Percentiles rank a stretch among this genome's conserved stretches.
These are phyloP conservation scores for Papio anubis DNA, from an alignment of 2,113 vertebrate species.

Conservation along the genomic window DNA sequence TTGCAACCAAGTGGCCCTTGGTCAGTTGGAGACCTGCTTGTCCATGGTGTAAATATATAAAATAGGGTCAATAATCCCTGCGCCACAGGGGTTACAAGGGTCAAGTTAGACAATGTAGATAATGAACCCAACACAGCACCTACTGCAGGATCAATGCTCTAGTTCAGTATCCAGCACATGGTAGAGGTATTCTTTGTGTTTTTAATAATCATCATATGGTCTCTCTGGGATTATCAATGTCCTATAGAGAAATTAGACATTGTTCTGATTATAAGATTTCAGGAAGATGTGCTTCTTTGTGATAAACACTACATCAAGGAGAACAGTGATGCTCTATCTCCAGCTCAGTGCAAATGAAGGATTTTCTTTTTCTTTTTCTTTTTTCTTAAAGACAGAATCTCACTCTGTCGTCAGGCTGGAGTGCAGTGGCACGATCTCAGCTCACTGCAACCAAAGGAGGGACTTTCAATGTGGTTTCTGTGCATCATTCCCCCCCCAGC, in stretches of 20 bases:
- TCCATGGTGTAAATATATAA: not conserved
- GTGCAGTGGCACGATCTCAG: not conserved
- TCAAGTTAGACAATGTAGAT: too few relatives aligned
- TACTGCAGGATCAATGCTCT: not conserved
- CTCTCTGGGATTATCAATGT: not conserved
- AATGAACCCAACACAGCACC: not conserved
- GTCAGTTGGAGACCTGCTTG: not conserved
- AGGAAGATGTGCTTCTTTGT: not conserved
- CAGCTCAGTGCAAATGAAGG: not conserved
- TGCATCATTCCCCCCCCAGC: rapidly evolving
- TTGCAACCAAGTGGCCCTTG: not conserved
- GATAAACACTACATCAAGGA: not conserved
- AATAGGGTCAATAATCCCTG: not conserved
- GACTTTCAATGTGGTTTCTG: rapidly evolving
- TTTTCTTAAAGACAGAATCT: too few relatives aligned
- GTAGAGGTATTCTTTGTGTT: not conserved
- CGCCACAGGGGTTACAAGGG: too few relatives aligned
- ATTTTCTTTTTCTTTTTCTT: not conserved
- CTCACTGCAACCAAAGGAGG: too few relatives aligned
- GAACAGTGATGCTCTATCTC: rapidly evolving
- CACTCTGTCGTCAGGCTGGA: too few relatives aligned
- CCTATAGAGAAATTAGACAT: not conserved
- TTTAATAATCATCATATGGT: not conserved
- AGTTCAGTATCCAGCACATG: not conserved
- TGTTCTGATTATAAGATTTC: not conserved